Conservation (phyloP, 2,113 vertebrate species). For the Datnioides undecimradiatus region DNA sequence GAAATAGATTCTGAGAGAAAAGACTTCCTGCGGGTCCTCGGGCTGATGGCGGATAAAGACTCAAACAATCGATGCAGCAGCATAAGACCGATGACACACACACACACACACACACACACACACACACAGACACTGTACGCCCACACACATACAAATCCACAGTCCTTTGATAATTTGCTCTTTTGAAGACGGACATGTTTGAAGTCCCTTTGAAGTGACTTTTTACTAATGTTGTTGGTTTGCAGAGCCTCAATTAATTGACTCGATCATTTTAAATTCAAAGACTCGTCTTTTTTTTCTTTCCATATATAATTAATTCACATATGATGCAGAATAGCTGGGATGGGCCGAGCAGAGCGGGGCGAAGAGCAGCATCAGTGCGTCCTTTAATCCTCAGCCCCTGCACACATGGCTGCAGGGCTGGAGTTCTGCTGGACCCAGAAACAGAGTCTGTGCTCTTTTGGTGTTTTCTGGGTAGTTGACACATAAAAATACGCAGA, state of each 20-base stretch:
- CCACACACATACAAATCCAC: not conserved
- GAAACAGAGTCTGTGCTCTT: not conserved
- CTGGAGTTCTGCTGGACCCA: too few species aligned
- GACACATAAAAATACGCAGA: not conserved
- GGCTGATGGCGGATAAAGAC: conserved; percentile 1
- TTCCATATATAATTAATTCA: not conserved
- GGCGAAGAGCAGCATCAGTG: not conserved
- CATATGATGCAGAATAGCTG: not conserved
- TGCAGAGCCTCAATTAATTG: conserved; percentile 22
- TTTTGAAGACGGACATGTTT: conserved; percentile 5
- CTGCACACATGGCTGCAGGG: not conserved
- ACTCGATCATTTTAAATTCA: not conserved
- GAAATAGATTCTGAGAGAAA: conserved; percentile 4
- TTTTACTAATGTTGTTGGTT: conserved; percentile 9
- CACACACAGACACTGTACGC: not conserved
- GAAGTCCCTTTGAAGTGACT: conserved; percentile 32
- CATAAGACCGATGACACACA: not conserved
- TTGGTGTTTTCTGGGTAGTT: not conserved
- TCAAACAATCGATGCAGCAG: not conserved
- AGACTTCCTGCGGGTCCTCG: not conserved
- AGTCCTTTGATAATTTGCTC: conserved; percentile 19
- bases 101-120: not conserved
- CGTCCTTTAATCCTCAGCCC: conserved; percentile 1
- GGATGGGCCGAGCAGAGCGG: not conserved
- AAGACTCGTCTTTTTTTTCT: conserved; percentile 5